phyloP scores from a whole-genome alignment of 1,140 invertebrate species.

The Sesamia nonagrioides region DNA sequence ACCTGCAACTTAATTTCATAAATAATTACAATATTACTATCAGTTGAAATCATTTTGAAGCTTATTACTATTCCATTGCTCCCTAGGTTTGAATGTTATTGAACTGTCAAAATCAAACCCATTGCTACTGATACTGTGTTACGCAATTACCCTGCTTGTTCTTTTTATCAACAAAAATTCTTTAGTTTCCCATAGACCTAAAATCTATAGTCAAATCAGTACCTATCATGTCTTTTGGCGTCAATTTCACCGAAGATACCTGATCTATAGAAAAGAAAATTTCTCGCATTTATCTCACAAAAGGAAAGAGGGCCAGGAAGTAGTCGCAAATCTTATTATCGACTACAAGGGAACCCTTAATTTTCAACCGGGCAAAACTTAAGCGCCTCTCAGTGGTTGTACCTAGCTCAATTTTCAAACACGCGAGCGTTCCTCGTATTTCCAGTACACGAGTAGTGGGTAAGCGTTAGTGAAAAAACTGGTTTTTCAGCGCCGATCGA shows the following conservation, averaged over 20 bases:
- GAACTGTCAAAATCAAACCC: no score
- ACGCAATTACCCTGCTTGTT: no score
- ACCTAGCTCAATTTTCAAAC: conserved; percentile 13
- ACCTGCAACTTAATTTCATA: no score
- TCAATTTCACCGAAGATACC: background rate
- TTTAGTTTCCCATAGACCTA: no score
- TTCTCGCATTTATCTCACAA: conserved; percentile 36
- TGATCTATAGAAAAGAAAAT: conserved; percentile 20
- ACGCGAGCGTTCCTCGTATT: background rate
- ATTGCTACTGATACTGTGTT: no score
- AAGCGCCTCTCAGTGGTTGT: background rate
- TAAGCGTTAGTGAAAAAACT: background rate
- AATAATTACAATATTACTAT: no score
- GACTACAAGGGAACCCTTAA: conserved; percentile 42
- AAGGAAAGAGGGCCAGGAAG: conserved; percentile 45
- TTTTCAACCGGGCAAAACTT: conserved; percentile 42
- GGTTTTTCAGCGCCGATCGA: no score
- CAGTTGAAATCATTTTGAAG: no score
- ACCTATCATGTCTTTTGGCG: background rate
- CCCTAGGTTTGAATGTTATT: no score
- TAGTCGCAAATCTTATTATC: conserved; percentile 50
- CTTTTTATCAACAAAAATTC: no score
- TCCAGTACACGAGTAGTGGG: background rate
- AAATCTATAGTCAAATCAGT: no score
- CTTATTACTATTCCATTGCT: no score